Base-by-base conservation (phyloP, 1,140 invertebrate genomes). In the Heliconius melpomene region DNA sequence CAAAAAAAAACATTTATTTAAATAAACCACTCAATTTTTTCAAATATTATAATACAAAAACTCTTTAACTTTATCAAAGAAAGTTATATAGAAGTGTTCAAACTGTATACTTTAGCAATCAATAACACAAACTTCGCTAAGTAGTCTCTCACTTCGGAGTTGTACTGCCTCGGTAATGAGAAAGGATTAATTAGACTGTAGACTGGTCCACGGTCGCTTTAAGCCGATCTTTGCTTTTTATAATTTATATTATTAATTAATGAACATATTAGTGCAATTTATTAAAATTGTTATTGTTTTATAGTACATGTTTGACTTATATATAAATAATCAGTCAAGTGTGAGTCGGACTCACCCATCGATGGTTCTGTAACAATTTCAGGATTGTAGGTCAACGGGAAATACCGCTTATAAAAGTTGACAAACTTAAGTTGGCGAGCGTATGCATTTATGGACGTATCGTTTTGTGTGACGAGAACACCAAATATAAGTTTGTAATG, bases 161-260 rank as follows among this genome's bases (percentile, higher is more conserved):
- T 79, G 75, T 75, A 36, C 77, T 78, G 77, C 78, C 80, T 82
- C 52, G 29, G 80, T 82, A 78, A 78, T 82, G 74, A 82, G 77
- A 82, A 82, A 70, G 77, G 80, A 82, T 82, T 82, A 82, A 82
- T 82, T 82, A 78, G 72, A 78, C 70, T 78, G 76, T 0, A 60
- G 57, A 60, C 57, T 60, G n/a, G 54, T 60, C 57, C 57, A 60
- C 57, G 57, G 57, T 23, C 57, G 57, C 7, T 60, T 23, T 60
- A 60, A 60, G 57, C 57, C 57, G 23, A 60, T 60, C 57, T 60
- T 60, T 60, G 57, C 57, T 60, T 23, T 60, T 60, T 23, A 60
- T 60, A 23, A n/a, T 60, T 60, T 60, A 60, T 23, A 11, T 60
- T 60, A 60, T 60, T 46, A 26, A 60, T 26, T 26, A 60, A 60